Evolutionary conservation across 1,140 invertebrate genomes (phyloP).

Genomic region (Zaprionus ghesquierei): DNA sequence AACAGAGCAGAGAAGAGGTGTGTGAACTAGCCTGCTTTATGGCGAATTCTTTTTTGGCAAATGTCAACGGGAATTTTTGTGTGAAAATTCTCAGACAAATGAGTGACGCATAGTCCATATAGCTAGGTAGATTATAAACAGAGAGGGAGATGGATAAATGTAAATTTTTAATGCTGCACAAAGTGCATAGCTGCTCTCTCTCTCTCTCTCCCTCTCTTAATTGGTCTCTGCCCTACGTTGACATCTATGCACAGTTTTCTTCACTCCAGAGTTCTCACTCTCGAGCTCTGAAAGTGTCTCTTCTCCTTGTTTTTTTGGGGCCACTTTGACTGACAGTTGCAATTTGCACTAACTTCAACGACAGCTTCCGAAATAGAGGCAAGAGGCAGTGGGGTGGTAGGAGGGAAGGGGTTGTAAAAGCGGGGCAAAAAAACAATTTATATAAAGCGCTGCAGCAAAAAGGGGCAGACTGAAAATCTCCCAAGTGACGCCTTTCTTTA

Average conservation of each 20-base stretch:
- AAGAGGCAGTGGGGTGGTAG: background rate
- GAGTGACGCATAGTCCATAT: background rate
- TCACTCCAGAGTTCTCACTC: too few species aligned
- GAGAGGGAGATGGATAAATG: too few species aligned
- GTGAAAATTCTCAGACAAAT: background rate
- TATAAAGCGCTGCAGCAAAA: constrained; percentile 33
- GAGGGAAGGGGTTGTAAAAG: constrained; percentile 5
- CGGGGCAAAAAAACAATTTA: constrained; percentile 38
- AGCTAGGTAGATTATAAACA: constrained; percentile 5
- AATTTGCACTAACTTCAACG: constrained; percentile 74
- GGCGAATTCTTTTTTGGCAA: constrained; percentile 20
- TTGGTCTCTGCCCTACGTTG: background rate
- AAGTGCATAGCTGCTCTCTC: too few species aligned
- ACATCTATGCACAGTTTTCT: background rate
- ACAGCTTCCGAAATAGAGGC: constrained; percentile 2
- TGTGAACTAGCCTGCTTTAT: background rate
- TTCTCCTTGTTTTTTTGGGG: background rate
- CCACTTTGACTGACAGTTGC: constrained; percentile 67
- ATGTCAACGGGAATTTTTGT: constrained; percentile 12
- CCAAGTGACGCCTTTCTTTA: constrained; percentile 71
- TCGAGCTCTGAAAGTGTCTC: too few species aligned
- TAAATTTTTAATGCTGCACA: too few species aligned
- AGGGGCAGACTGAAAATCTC: constrained; percentile 15
- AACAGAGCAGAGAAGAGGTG: background rate
- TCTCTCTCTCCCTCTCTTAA: background rate